Evolutionary conservation across 2,113 vertebrate species (phyloP).

Genomic region (Coregonus clupeaformis): DNA sequence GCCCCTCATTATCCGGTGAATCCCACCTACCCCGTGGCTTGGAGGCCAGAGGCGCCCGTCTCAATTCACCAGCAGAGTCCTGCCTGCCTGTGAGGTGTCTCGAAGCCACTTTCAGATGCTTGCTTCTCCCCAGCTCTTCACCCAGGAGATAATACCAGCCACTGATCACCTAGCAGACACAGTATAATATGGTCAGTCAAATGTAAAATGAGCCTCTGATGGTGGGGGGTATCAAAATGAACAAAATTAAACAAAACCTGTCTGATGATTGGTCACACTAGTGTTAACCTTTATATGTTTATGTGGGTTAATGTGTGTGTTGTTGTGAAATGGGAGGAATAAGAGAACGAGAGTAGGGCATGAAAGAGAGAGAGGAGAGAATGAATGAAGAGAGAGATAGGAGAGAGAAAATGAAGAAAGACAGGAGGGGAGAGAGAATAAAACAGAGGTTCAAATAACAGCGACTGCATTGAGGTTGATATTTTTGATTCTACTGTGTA

Average conservation of each 20-base stretch:
- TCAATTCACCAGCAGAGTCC: conserved; percentile 27
- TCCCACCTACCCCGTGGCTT: too few species aligned
- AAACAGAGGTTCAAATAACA: background rate
- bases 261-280: too few species aligned
- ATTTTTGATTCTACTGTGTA: too few species aligned
- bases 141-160: conserved; percentile 89
- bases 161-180: conserved; percentile 69
- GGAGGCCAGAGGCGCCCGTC: too few species aligned
- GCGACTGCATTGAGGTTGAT: background rate
- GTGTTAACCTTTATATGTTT: too few species aligned
- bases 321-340: background rate
- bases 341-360: background rate
- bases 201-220: background rate
- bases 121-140: conserved; percentile 79
- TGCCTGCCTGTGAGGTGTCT: conserved; percentile 52
- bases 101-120: conserved; percentile 84
- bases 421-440: background rate
- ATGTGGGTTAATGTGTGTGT: background rate
- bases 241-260: too few species aligned
- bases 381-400: background rate
- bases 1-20: too few species aligned
- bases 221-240: too few species aligned
- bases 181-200: background rate
- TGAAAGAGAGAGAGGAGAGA: too few species aligned
- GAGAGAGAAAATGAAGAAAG: background rate